Evolutionary conservation across 2,113 vertebrate genomes (phyloP).

Genomic region (Ovibos moschatus): DNA sequence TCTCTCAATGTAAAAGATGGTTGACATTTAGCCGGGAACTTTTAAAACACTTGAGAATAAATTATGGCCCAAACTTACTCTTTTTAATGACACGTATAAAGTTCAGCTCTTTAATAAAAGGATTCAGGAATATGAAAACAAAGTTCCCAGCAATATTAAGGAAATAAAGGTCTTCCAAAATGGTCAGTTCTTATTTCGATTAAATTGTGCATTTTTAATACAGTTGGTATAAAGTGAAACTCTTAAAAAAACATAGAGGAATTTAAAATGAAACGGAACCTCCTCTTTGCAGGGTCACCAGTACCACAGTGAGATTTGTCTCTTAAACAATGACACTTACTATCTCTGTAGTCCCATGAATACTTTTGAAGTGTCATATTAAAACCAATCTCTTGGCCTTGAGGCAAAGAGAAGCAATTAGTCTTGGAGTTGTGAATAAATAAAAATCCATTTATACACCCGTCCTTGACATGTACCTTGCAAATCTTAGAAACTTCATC

Average conservation of each 20-base stretch:
- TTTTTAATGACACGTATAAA: neutral
- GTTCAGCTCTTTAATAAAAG: slow-evolving; percentile 58
- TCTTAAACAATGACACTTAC: slow-evolving; percentile 89
- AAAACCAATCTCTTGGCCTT: slow-evolving; percentile 89
- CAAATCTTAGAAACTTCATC: slow-evolving; percentile 91
- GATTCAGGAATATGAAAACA: slow-evolving; percentile 49
- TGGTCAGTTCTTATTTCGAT: slow-evolving; percentile 66
- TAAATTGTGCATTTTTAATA: slow-evolving; percentile 74
- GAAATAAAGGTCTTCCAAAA: slow-evolving; percentile 65
- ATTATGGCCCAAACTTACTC: slow-evolving; percentile 28
- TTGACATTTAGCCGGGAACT: slow-evolving; percentile 60
- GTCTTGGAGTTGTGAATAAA: slow-evolving; percentile 92
- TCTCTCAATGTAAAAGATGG: slow-evolving; percentile 25
- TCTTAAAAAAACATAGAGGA: slow-evolving; percentile 72
- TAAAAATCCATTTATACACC: slow-evolving; percentile 91
- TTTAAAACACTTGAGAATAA: slow-evolving; percentile 52
- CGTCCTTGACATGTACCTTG: slow-evolving; percentile 91
- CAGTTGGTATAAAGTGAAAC: slow-evolving; percentile 77
- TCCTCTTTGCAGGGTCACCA: slow-evolving; percentile 86
- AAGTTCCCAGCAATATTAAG: slow-evolving; percentile 31
- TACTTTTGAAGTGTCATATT: slow-evolving; percentile 92
- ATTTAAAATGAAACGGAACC: slow-evolving; percentile 80
- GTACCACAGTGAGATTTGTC: slow-evolving; percentile 82
- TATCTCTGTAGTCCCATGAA: slow-evolving; percentile 87
- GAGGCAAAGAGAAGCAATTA: slow-evolving; percentile 91